Evolutionary conservation across 2,797 vertebrate genomes (phyloP).

Genomic region (Psittacula derbiana): DNA sequence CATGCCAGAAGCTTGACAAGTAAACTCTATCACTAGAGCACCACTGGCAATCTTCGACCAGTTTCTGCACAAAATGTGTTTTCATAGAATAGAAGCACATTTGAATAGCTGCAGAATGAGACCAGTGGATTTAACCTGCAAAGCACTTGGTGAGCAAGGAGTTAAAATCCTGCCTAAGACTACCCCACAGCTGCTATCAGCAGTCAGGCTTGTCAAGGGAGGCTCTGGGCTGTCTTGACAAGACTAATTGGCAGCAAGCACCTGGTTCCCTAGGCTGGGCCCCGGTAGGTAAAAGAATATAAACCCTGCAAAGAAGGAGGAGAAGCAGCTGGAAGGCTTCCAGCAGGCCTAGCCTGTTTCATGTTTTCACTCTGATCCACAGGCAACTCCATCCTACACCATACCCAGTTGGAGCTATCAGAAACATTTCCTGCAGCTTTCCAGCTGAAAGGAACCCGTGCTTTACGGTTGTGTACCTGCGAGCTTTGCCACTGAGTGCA

Average conservation of each 20-base stretch:
- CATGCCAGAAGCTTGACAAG: not conserved
- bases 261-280: constrained; percentile 24
- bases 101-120: not conserved
- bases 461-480: not conserved
- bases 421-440: not conserved
- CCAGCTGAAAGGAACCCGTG: not conserved
- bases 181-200: constrained; percentile 57
- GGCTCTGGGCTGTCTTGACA: constrained; percentile 44
- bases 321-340: constrained; percentile 19
- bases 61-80: not conserved
- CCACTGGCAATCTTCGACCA: not conserved
- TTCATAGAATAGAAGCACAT: not conserved
- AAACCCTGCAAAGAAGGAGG: constrained; percentile 17
- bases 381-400: not conserved
- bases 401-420: not conserved
- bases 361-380: not conserved
- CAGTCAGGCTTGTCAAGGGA: constrained; percentile 60
- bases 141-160: not conserved
- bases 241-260: constrained; percentile 66
- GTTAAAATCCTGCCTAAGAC: constrained; percentile 45
- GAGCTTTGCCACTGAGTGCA: not conserved
- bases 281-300: constrained; percentile 28
- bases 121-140: not conserved
- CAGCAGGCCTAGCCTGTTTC: constrained; percentile 9
- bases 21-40: not conserved